phyloP scores from a whole-genome alignment of 2,888 invertebrate genomes.

The Tillus elongatus region DNA sequence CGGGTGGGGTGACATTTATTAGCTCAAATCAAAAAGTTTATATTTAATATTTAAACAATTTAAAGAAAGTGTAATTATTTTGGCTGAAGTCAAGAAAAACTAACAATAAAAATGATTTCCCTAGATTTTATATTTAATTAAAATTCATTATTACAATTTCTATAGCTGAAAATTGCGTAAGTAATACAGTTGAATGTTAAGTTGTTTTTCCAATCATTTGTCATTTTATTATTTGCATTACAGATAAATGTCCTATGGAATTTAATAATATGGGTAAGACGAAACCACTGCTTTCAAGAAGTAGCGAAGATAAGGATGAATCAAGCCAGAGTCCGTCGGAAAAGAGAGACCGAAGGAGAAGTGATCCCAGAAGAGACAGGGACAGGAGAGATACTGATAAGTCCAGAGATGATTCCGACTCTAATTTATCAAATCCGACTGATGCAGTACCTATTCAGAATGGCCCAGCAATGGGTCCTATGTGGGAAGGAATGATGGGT shows the following conservation, averaged over 20 bases:
- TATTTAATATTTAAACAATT: too few relatives aligned
- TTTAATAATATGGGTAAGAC: slow-evolving; percentile 54
- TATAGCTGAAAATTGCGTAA: too few relatives aligned
- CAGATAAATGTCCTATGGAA: too few relatives aligned
- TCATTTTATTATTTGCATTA: too few relatives aligned
- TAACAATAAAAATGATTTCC: too few relatives aligned
- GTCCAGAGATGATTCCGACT: slow-evolving; percentile 40
- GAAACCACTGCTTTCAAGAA: slow-evolving; percentile 45
- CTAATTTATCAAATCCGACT: slow-evolving; percentile 36
- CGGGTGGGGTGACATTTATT: too few relatives aligned
- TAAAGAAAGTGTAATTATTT: too few relatives aligned
- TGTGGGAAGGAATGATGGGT: slow-evolving; percentile 39
- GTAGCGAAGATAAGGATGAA: slow-evolving; percentile 40
- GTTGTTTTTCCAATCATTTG: slow-evolving; percentile 48
- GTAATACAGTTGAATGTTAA: slow-evolving; percentile 8
- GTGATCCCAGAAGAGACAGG: slow-evolving; percentile 26
- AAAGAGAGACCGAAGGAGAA: slow-evolving; percentile 25
- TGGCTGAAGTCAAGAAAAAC: too few relatives aligned
- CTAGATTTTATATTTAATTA: too few relatives aligned
- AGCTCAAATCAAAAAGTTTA: too few relatives aligned
- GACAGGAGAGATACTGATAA: slow-evolving; percentile 42
- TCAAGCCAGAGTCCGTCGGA: slow-evolving; percentile 37
- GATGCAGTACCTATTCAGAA: slow-evolving; percentile 31
- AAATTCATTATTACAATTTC: too few relatives aligned
- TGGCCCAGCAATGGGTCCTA: slow-evolving; percentile 28